These are phyloP conservation scores for Spongia lamella DNA, from an alignment of 37 sponge, comb jelly and placozoan genomes.

Conservation along the genomic window DNA sequence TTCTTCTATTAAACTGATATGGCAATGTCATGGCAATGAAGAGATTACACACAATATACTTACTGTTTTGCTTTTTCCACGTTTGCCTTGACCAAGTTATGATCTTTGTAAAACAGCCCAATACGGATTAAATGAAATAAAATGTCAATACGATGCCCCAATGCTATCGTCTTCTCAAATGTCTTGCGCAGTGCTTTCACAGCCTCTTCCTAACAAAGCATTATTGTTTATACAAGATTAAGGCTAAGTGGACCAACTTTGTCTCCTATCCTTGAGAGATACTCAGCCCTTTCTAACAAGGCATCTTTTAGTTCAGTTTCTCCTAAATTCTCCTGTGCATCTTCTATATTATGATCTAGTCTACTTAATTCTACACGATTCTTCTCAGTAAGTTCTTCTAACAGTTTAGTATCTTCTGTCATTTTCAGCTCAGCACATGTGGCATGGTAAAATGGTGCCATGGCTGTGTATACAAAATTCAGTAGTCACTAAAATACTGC, in stretches of 20 bases:
- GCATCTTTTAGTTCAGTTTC: conserved; percentile 94
- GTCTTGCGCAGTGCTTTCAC: conserved; percentile 42
- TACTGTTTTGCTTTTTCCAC: conserved; percentile 90
- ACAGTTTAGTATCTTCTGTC: conserved; percentile 58
- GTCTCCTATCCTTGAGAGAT: conserved; percentile 88
- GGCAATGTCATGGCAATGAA: neutral
- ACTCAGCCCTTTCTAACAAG: conserved; percentile 91
- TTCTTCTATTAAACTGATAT: conserved; percentile 88
- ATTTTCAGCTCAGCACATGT: conserved; percentile 74
- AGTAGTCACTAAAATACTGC: neutral
- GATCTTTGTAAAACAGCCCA: conserved; percentile 93
- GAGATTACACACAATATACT: neutral
- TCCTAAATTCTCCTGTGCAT: conserved; percentile 90
- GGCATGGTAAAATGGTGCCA: conserved; percentile 84
- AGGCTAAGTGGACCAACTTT: too few species aligned
- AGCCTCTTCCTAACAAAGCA: conserved; percentile 50
- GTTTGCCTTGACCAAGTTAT: conserved; percentile 86
- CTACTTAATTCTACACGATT: conserved; percentile 66
- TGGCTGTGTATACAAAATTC: conserved; percentile 36
- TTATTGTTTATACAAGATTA: neutral
- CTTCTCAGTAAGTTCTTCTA: conserved; percentile 50
- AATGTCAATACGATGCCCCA: conserved; percentile 92
- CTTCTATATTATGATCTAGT: conserved; percentile 74
- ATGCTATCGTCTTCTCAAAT: conserved; percentile 82
- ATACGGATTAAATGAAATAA: conserved; percentile 88